phyloP scores from a whole-genome alignment of 2,888 invertebrate species.

The Aleiodes leptofemur region DNA sequence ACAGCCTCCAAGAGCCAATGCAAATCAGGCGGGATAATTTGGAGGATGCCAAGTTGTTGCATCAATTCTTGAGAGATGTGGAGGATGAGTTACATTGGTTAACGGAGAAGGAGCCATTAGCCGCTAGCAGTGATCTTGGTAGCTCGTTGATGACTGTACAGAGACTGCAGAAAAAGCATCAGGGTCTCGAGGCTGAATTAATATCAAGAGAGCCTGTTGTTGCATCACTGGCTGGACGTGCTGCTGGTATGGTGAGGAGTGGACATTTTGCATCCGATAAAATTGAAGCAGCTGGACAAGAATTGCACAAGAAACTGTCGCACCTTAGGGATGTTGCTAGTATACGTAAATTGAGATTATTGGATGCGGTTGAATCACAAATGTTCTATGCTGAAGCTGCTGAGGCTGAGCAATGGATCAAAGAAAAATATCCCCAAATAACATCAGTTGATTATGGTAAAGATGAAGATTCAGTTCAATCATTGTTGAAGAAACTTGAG shows the following conservation, averaged over 20 bases:
- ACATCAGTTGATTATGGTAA: constrained; percentile 89
- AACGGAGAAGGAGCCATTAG: constrained; percentile 84
- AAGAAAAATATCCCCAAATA: constrained; percentile 87
- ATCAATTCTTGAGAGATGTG: constrained; percentile 93
- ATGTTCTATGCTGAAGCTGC: constrained; percentile 92
- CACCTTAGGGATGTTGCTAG: constrained; percentile 85
- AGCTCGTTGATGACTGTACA: constrained; percentile 85
- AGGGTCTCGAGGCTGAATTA: constrained; percentile 92
- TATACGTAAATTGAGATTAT: constrained; percentile 83
- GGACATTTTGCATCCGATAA: constrained; percentile 90
- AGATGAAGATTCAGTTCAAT: constrained; percentile 93
- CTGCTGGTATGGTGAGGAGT: constrained; percentile 86
- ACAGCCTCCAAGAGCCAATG: constrained; percentile 91
- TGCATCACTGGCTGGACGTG: constrained; percentile 83
- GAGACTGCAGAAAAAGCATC: constrained; percentile 94
- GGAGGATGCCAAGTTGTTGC: constrained; percentile 91
- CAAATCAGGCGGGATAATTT: constrained; percentile 94
- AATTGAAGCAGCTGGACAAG: constrained; percentile 82
- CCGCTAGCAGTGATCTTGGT: constrained; percentile 84
- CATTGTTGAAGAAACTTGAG: constrained; percentile 89
- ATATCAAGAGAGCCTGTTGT: constrained; percentile 91
- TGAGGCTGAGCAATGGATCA: constrained; percentile 95
- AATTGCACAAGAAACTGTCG: constrained; percentile 83
- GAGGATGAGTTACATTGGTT: constrained; percentile 96
- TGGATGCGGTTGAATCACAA: constrained; percentile 90